Base-by-base conservation (phyloP, 2,888 invertebrate species). In the Falcaria lacertinaria region DNA sequence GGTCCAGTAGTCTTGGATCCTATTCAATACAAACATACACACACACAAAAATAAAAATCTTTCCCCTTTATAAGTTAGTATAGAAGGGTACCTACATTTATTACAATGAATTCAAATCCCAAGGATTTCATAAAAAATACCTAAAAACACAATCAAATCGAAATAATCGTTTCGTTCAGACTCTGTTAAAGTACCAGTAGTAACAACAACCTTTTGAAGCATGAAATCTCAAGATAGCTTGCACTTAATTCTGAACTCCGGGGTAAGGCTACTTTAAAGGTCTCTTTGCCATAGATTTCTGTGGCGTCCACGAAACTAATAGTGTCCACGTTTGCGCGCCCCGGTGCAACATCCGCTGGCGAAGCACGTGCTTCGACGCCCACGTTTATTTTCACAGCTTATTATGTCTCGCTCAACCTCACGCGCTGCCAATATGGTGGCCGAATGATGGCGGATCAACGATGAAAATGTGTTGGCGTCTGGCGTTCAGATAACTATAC, bases 321-420 rank as follows among this genome's bases (percentile, higher is more conserved):
- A 50, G 48, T 48, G 49, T 39, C 43, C 52, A 65, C 57, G 59
- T 59, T 65, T 58, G 54, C 58, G 45, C 60, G 57, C 60, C 59
- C 60, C 41, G 46, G 52, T 46, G 48, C 52, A 55, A 53, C 52
- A 48, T 52, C 53, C 51, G 45, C 39, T 14, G 33, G 22, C 43
- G 34, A 43, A 22, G 16, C 60, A 60, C 61, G 57, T 57, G 41
- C 54, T 45, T 52, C 48, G 52, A 47, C 42, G 52, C 43, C 51
- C 49, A 43, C 42, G 52, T 54, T 62, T 62, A 60, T 54, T 60
- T 57, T 57, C 51, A 48, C 41, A 51, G 47, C 53, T 52, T 60
- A 56, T 66, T 59, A 59, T 56, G 53, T 57, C 52, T 48, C 41
- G 39, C 32, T 42, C 48, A 41, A 46, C 44, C 43, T 53, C 46